Base-by-base conservation (phyloP, 2,797 vertebrate genomes). In the Sardinella longiceps region DNA sequence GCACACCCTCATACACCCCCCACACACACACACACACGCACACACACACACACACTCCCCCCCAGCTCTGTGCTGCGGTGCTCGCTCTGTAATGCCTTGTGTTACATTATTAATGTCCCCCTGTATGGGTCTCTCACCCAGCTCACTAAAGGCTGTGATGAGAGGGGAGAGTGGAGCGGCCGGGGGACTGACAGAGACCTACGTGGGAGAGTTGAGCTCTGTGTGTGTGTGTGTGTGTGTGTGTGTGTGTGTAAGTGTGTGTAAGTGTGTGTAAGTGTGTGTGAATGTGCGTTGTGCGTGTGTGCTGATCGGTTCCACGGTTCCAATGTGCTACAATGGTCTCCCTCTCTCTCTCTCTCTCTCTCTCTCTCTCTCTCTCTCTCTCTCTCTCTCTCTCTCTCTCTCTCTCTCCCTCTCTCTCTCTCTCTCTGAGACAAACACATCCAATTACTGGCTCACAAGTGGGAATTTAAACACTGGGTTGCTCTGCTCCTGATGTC, bases 61-160 rank as follows among this genome's bases (percentile, higher is more conserved):
- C 33, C 37, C 33, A 5, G 12, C 70, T 77, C 70, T 77, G 63
- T 43, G 70, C 33, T 7, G 70, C 33, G 7, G 7, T 7, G 15
- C 33, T 39, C 18, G 37, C 70, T 77, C 37, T 43, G 5, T 77
- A 77, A 77, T 77, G 70, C 39, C 15, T 23, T 77, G 70, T 77
- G 70, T 43, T 77, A 1, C 70, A 77, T 77, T 77, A 77, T 77
- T 77, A 77, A 77, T 77, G 70, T 20, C 33, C 30, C 33, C 28
- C 23, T 33, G 18, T 33, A 37, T 33, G 14, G 14, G 10, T 14
- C 28, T 12, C 66, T 6, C 12, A 12, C 30, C 66, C 33, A 9
- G 25, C 63, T 33, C 63, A 6, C 28, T 70, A 28, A 70, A 30
- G 30, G 28, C 63, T 33, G 11, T 33, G 63, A 70, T 70, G 63